These are phyloP conservation scores for Rhynchonycteris naso DNA, from an alignment of 2,797 vertebrate genomes.

Conservation along the genomic window DNA sequence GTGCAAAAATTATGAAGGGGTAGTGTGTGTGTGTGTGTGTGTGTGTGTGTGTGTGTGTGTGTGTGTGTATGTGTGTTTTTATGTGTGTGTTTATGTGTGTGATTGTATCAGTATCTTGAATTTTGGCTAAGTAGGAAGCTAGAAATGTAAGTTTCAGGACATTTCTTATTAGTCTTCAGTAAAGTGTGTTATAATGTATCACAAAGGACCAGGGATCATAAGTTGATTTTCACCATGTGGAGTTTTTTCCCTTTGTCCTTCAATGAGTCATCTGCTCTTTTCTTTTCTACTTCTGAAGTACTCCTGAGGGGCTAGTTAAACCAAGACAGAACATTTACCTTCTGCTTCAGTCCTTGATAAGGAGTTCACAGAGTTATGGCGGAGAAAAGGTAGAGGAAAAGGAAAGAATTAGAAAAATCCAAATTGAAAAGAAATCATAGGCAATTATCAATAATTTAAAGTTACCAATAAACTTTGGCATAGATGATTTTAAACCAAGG, in stretches of 20 bases:
- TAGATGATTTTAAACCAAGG: not conserved
- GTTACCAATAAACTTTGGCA: not conserved
- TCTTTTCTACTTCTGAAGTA: conserved; percentile 43
- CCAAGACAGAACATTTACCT: conserved; percentile 62
- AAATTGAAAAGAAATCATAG: not conserved
- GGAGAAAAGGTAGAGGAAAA: not conserved
- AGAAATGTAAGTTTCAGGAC: not conserved
- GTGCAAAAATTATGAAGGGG: not conserved
- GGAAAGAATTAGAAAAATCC: not conserved
- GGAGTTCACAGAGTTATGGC: not conserved
- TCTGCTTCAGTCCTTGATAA: conserved; percentile 57
- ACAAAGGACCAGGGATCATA: conserved; percentile 19
- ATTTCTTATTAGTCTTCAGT: conserved; percentile 33
- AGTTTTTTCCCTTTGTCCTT: conserved; percentile 62
- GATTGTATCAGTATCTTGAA: not conserved
- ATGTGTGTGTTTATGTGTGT: too few relatives aligned
- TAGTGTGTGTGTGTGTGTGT: not conserved
- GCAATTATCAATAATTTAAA: not conserved
- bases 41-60: too few relatives aligned
- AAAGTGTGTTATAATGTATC: not conserved
- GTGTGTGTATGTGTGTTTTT: too few relatives aligned
- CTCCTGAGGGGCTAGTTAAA: conserved; percentile 62
- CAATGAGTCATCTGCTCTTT: not conserved
- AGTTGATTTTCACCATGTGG: conserved; percentile 22
- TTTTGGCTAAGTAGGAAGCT: not conserved